Evolutionary conservation across 2,797 vertebrate species (phyloP), one percentile per base, ranked within the genome.

Genomic region (Leucoraja ocellata): DNA sequence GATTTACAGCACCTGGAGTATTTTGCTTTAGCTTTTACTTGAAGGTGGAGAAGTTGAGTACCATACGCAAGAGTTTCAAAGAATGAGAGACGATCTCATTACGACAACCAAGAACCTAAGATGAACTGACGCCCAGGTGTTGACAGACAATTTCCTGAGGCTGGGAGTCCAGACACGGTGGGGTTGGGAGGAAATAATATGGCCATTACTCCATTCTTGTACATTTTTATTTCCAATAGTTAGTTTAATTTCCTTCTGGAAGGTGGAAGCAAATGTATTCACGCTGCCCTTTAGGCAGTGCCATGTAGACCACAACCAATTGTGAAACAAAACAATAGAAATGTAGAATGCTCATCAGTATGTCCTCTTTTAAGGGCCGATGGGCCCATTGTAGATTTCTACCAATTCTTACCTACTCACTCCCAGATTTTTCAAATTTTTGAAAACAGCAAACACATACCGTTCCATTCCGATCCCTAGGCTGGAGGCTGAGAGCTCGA

Each of bases 401-500:
- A 6, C 4, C 13, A 58, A n/a, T 63, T 63, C 25, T 14, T 63
- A 16, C 23, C 14, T n/a, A 11, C 39, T 7, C 58, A 46, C 80
- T 54, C 46, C 8, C 0, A 58, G 39, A 58, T 54, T 25, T 54
- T 58, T 8, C 21, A 10, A 2, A 9, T 9, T 10, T 25, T 8
- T n/a, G 54, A 61, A 84, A 28, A 11, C 8, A 10, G 7, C n/a
- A 18, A n/a, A 86, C 18, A 77, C 93, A 93, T 93, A 97, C 96
- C 96, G 96, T 94, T 54, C 96, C 96, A 0, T 94, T 96, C 93
- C 94, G 93, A 90, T 97, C 96, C 0, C 95, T 95, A 3, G 96
- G 96, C 25, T 96, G 94, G 74, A 97, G 94, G 16, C 95, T 94
- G 0, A 96, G 94, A 18, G 96, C 96, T 0, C 95, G 95, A 0